These are phyloP conservation scores for Illadopsis cleaveri DNA, from an alignment of 2,113 vertebrate species.

Conservation along the genomic window DNA sequence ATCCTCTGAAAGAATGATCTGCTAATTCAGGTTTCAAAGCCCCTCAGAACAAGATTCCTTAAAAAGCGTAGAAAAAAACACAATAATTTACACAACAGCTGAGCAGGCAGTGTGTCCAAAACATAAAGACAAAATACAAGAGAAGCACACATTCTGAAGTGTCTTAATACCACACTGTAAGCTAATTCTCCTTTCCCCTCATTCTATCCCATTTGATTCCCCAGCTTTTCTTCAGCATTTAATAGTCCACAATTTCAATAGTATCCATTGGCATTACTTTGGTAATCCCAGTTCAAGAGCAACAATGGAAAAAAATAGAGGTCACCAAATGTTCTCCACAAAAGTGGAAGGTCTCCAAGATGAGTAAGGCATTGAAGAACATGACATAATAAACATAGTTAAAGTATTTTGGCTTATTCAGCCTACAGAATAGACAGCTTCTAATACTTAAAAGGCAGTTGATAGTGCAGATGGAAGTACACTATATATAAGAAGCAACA, in stretches of 20 bases:
- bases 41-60: not conserved
- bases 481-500: not conserved
- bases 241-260: not conserved
- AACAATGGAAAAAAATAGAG: not conserved
- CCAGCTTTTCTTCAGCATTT: not conserved
- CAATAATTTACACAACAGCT: not conserved
- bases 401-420: not conserved
- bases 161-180: not conserved
- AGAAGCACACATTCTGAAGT: not conserved
- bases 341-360: not conserved
- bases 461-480: not conserved
- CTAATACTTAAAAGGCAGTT: not conserved
- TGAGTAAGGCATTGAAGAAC: not conserved
- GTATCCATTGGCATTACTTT: not conserved
- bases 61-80: not conserved
- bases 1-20: not conserved
- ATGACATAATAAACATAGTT: accelerated
- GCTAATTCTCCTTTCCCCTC: not conserved
- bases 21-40: not conserved
- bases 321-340: not conserved
- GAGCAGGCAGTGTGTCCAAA: not conserved
- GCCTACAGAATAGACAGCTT: not conserved
- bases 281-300: not conserved
- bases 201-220: not conserved
- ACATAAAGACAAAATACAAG: not conserved